Evolutionary conservation across 2,113 vertebrate genomes (phyloP), one percentile per base, ranked within the genome.

Genomic region (Hoplias malabaricus): DNA sequence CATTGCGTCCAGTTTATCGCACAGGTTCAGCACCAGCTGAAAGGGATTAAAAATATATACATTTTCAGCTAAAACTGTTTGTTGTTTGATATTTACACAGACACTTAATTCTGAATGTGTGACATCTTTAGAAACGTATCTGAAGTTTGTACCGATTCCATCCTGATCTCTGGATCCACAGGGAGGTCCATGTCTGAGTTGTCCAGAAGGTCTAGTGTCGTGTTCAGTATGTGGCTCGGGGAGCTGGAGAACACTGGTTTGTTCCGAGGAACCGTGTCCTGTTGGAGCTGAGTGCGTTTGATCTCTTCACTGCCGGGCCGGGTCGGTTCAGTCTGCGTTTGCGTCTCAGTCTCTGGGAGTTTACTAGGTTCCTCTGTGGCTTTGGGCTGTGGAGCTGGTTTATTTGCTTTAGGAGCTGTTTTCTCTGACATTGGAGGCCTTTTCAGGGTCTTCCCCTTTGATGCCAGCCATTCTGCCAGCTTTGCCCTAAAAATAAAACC

Each of bases 391-490:
- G 5, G 31, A 14, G 71, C 53, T 8, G 27, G 23, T 65, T 77
- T 90, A 5, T 48, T 54, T 69, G 73, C 84, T 38, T 78, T 1
- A 4, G 56, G 12, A 8, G 40, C 56, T 6, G 66, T 16, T 9
- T 71, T 68, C 13, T 84, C 63, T 0, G 75, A 5, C 82, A 86
- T 75, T 3, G 93, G 87, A 3, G 93, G 94, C 46, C 94, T 94
- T 82, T 93, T 96, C 7, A 92, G 85, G 3, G 85, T 82, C 84
- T 88, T 96, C 0, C 94, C 94, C 85, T 92, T 96, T n/a, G 86
- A 88, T 27, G 91, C 82, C 59, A 87, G 88, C 96, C 96, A 96
- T 43, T 92, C 90, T 3, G 87, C 88, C 69, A 96, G 86, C 70
- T 91, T 94, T 78, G 88, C 86, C 88, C 96, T 98, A 36, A 38